Percentiles rank a stretch among this genome's conserved stretches.
These are phyloP conservation scores for Piaya cayana DNA, from an alignment of 2,113 vertebrate genomes.

Conservation along the genomic window DNA sequence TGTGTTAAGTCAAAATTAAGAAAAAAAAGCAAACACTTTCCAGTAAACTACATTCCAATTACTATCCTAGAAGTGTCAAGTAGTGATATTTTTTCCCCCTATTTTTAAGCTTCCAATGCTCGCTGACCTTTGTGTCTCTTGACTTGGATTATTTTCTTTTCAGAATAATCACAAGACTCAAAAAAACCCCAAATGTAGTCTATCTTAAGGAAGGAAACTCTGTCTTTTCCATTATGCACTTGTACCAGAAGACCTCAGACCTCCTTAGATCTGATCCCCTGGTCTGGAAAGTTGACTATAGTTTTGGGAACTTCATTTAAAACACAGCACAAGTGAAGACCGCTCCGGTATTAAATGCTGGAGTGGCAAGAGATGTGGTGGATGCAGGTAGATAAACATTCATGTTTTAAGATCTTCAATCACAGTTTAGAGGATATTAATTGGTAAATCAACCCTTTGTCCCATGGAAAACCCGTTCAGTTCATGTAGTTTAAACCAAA, in stretches of 20 bases:
- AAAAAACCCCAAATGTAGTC: not conserved
- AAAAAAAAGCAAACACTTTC: not conserved
- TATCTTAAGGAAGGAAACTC: not conserved
- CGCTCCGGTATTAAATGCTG: not conserved
- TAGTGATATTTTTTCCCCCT: not conserved
- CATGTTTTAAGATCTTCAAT: not conserved
- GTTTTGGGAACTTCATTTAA: not conserved
- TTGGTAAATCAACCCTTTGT: not conserved
- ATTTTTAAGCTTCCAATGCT: not conserved
- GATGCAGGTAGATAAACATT: not conserved
- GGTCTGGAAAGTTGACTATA: not conserved
- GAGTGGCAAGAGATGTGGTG: not conserved
- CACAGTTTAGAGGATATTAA: not conserved
- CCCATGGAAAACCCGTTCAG: not conserved
- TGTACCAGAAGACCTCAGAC: not conserved
- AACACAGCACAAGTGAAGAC: not conserved
- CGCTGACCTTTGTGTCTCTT: not conserved
- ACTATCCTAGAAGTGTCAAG: not conserved
- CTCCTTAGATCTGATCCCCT: not conserved
- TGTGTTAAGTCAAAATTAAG: not conserved
- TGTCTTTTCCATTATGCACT: not conserved
- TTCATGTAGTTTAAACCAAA: not conserved
- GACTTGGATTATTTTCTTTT: not conserved
- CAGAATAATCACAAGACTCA: not conserved
- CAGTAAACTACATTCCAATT: not conserved